phyloP scores from a whole-genome alignment of 2,888 invertebrate species.

The Mesorhabditis sp. region DNA sequence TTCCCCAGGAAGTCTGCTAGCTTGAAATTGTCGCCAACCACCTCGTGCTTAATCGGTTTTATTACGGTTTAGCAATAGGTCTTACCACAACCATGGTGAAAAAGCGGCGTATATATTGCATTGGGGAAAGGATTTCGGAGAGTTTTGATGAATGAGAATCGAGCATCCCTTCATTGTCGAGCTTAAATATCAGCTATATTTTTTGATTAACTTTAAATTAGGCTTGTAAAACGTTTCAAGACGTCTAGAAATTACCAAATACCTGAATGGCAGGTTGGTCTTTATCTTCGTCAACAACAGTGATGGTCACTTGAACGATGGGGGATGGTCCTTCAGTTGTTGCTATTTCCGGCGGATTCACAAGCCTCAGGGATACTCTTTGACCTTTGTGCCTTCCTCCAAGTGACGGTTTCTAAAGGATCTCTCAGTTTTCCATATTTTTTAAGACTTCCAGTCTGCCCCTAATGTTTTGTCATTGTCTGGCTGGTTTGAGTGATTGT shows the following conservation, averaged over 20 bases:
- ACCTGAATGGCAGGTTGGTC: neutral
- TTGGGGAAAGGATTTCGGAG: neutral
- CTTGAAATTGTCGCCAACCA: neutral
- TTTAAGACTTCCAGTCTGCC: too few species aligned
- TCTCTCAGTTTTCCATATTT: too few species aligned
- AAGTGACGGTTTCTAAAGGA: too few species aligned
- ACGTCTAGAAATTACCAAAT: too few species aligned
- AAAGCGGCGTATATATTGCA: neutral
- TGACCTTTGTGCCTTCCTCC: too few species aligned
- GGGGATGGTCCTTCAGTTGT: neutral
- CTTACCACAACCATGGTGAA: neutral
- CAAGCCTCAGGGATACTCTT: too few species aligned
- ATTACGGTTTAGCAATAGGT: neutral
- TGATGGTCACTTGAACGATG: slow-evolving; percentile 1
- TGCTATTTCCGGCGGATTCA: too few species aligned
- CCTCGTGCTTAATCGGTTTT: slow-evolving; percentile 4
- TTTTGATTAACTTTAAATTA: neutral
- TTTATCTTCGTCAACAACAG: slow-evolving; percentile 1
- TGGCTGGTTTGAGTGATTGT: too few species aligned
- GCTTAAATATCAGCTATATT: neutral
- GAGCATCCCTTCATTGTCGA: neutral
- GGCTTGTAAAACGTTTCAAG: neutral
- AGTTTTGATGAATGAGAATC: neutral
- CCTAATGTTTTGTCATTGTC: too few species aligned
- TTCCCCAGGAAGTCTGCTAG: neutral